Conservation (phyloP, 2,888 invertebrate species). For the Schrankia costaestrigalis region DNA sequence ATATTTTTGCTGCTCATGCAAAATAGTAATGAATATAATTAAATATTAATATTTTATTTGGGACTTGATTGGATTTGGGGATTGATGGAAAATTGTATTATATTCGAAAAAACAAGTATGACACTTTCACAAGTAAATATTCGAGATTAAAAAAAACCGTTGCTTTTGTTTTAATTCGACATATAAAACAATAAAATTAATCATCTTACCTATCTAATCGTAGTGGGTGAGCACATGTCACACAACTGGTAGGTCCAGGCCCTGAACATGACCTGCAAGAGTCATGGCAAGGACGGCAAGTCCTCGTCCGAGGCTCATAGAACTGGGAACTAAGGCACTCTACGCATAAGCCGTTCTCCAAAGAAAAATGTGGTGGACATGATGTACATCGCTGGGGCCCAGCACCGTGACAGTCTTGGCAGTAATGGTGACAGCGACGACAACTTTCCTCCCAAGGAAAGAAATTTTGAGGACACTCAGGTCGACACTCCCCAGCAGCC, state of each 20-base stretch:
- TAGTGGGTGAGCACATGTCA: conserved; percentile 84
- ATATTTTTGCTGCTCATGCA: too few species aligned
- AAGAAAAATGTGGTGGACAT: conserved; percentile 85
- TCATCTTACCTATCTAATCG: conserved; percentile 82
- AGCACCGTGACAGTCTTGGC: conserved; percentile 92
- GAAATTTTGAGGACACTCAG: conserved; percentile 91
- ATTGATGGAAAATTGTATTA: too few species aligned
- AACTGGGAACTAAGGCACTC: conserved; percentile 88
- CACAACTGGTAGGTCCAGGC: conserved; percentile 86
- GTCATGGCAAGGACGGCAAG: conserved; percentile 85
- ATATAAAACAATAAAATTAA: not conserved
- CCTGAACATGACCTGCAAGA: conserved; percentile 86
- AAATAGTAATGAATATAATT: too few species aligned
- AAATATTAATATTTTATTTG: too few species aligned
- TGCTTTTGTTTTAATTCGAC: not conserved
- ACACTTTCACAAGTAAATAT: too few species aligned
- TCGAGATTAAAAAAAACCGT: not conserved
- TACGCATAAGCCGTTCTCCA: conserved; percentile 86
- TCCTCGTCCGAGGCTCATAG: conserved; percentile 85
- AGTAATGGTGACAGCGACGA: conserved; percentile 93
- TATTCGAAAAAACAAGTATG: too few species aligned
- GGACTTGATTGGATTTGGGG: too few species aligned
- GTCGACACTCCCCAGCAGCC: conserved; percentile 90
- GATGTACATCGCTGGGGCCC: conserved; percentile 87
- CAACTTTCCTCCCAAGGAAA: conserved; percentile 92